Conservation (phyloP, 2,797 vertebrate genomes). For the Falco naumanni region DNA sequence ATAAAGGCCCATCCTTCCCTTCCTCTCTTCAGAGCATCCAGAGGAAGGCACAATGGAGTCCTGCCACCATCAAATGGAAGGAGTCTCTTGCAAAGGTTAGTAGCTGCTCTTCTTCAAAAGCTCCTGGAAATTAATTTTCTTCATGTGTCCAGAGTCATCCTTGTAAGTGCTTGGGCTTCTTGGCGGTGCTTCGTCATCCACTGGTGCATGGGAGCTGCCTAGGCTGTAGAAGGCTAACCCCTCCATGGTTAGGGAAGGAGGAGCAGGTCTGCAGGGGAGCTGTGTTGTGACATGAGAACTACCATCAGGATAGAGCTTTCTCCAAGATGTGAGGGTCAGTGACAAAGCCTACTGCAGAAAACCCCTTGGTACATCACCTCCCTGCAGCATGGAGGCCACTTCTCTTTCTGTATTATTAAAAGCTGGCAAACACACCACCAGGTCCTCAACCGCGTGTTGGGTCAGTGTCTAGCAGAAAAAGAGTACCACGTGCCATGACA, state of each 20-base stretch:
- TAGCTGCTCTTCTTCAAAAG: background rate
- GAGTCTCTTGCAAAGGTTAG: slow-evolving; percentile 40
- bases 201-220: background rate
- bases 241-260: background rate
- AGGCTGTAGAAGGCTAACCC: background rate
- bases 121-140: background rate
- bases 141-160: background rate
- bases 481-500: background rate
- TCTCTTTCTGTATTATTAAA: background rate
- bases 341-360: background rate
- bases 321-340: background rate
- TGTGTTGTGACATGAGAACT: background rate
- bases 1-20: background rate
- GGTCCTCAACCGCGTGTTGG: background rate
- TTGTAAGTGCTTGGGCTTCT: fast-evolving
- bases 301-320: background rate
- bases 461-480: background rate
- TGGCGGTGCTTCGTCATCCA: background rate
- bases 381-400: background rate
- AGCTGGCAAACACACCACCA: background rate
- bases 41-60: background rate
- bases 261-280: background rate
- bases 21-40: background rate
- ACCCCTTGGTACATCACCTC: background rate
- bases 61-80: background rate